Conservation (phyloP, 2,888 invertebrate species). For the Odontothrips loti region DNA sequence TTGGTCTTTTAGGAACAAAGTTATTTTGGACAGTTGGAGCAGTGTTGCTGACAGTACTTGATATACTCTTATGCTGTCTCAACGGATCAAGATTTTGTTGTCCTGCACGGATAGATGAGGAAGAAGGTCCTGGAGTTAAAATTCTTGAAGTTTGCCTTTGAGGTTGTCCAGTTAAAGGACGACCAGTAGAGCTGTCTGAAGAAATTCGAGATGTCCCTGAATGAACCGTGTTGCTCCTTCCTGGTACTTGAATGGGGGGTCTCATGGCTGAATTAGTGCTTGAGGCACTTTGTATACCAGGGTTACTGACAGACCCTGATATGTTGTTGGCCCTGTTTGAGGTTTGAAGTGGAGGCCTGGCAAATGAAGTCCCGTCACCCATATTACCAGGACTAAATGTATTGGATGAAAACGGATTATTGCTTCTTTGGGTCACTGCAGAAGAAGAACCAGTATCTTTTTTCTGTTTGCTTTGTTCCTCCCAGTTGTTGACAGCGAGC, state of each 20-base stretch:
- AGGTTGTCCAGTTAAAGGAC: no score
- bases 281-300: no score
- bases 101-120: neutral
- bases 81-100: neutral
- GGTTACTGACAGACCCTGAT: no score
- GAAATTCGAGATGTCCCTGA: no score
- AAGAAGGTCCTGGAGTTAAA: no score
- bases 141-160: no score
- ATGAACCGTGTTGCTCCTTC: no score
- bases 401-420: neutral
- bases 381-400: neutral
- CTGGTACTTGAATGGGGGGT: no score
- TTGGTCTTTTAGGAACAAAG: constrained; percentile 7
- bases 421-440: neutral
- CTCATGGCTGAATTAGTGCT: no score
- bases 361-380: neutral
- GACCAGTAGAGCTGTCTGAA: no score
- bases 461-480: neutral
- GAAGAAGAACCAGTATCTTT: neutral
- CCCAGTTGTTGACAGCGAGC: neutral
- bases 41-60: neutral
- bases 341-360: neutral
- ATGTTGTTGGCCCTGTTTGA: neutral
- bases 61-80: neutral
- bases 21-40: neutral